Evolutionary conservation across 2,888 invertebrate genomes (phyloP).

Genomic region (Liodrosophila aerea): DNA sequence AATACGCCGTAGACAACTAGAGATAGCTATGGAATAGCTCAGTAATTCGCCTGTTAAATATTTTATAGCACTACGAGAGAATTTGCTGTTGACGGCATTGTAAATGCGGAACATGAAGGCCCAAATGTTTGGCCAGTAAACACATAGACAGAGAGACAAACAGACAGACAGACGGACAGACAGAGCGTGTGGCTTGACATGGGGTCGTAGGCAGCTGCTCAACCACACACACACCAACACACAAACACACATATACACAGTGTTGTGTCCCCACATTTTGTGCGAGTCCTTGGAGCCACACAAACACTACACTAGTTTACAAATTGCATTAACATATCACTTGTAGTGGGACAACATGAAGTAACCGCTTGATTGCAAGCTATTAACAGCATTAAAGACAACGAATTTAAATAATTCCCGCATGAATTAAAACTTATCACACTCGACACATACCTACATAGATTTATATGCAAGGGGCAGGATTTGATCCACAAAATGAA

Average conservation of each 20-base stretch:
- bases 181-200: not conserved
- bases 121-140: slow-evolving; percentile 21
- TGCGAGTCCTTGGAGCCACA: too few relatives aligned
- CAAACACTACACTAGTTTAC: slow-evolving; percentile 23
- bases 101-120: slow-evolving; percentile 57
- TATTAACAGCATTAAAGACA: slow-evolving; percentile 77
- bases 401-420: slow-evolving; percentile 73
- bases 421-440: slow-evolving; percentile 62
- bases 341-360: slow-evolving; percentile 20
- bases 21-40: not conserved
- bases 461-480: slow-evolving; percentile 1
- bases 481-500: slow-evolving; percentile 43
- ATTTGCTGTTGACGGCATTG: slow-evolving; percentile 55
- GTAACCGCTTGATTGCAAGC: slow-evolving; percentile 69
- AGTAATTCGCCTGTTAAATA: slow-evolving; percentile 45
- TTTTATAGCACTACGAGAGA: slow-evolving; percentile 53
- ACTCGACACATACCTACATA: not conserved
- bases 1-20: slow-evolving; percentile 4
- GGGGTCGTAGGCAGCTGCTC: not conserved
- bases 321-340: slow-evolving; percentile 70
- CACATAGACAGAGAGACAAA: not conserved
- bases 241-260: too few relatives aligned
- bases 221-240: too few relatives aligned
- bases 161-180: not conserved
- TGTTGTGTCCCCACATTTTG: too few relatives aligned